Conservation (phyloP, 2,888 invertebrate species). For the Zygaena filipendulae region DNA sequence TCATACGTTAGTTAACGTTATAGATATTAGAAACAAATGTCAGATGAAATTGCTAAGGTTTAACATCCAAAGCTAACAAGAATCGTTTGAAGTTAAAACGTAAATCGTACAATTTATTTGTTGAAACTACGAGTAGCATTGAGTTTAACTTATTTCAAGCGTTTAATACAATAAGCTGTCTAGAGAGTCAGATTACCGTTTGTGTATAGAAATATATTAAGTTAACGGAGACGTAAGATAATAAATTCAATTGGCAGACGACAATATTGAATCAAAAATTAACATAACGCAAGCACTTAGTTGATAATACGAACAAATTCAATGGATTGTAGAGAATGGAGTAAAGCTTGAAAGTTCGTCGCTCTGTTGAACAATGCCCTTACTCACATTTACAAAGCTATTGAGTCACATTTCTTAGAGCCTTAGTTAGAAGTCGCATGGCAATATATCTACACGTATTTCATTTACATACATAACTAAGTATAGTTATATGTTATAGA, state of each 20-base stretch:
- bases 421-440: no score
- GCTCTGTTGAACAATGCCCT: conserved; percentile 45
- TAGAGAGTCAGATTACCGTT: conserved; percentile 34
- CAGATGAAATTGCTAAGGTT: conserved; percentile 25
- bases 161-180: conserved; percentile 36
- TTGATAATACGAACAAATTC: no score
- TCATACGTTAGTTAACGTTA: no score
- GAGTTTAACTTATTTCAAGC: conserved; percentile 23
- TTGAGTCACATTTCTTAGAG: no score
- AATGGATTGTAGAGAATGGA: conserved; percentile 30
- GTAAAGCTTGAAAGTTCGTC: conserved; percentile 43
- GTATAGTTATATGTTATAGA: no score
- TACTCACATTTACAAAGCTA: no score
- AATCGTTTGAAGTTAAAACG: no score
- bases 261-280: conserved; percentile 40
- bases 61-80: conserved; percentile 36
- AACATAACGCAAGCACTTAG: conserved; percentile 51
- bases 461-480: no score
- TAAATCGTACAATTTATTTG: no score
- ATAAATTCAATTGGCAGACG: conserved; percentile 44
- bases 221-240: conserved; percentile 43
- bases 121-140: no score
- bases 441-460: no score
- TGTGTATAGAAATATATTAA: conserved; percentile 25
- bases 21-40: conserved; percentile 25